Conservation (phyloP, 2,797 vertebrate genomes). For the Cynopterus sphinx region DNA sequence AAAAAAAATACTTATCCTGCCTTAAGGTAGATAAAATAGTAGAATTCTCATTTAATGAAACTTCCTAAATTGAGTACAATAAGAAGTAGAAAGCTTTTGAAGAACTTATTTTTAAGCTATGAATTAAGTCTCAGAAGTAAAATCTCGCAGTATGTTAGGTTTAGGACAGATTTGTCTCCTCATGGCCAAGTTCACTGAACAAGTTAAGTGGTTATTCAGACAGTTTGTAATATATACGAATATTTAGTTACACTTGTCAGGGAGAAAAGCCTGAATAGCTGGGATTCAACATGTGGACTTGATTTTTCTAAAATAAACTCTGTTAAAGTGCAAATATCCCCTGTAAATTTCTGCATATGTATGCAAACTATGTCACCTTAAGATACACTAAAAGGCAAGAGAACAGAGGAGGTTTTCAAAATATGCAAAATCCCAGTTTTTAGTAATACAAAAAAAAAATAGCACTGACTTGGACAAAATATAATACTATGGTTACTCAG, state of each 20-base stretch:
- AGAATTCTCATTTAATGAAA: constrained; percentile 40
- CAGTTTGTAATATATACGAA: neutral
- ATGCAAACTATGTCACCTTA: neutral
- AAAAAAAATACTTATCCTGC: constrained; percentile 28
- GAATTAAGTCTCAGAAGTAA: neutral
- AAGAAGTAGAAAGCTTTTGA: constrained; percentile 15
- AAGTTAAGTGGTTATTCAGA: neutral
- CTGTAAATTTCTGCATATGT: neutral
- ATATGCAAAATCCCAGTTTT: neutral
- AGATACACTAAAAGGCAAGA: neutral
- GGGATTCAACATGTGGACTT: neutral
- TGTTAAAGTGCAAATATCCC: neutral
- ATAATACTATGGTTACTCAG: neutral
- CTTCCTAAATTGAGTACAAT: constrained; percentile 8
- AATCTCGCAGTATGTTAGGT: neutral
- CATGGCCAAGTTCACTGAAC: neutral
- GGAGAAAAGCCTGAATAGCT: neutral
- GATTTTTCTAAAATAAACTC: neutral
- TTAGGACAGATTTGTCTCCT: neutral
- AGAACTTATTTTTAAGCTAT: constrained; percentile 24
- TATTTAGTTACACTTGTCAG: neutral
- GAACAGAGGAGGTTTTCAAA: neutral
- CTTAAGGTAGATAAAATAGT: constrained; percentile 46
- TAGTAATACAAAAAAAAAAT: neutral
- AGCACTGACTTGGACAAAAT: neutral